These are phyloP conservation scores for Bradypus variegatus DNA, from an alignment of 2,797 vertebrate species.

Conservation along the genomic window DNA sequence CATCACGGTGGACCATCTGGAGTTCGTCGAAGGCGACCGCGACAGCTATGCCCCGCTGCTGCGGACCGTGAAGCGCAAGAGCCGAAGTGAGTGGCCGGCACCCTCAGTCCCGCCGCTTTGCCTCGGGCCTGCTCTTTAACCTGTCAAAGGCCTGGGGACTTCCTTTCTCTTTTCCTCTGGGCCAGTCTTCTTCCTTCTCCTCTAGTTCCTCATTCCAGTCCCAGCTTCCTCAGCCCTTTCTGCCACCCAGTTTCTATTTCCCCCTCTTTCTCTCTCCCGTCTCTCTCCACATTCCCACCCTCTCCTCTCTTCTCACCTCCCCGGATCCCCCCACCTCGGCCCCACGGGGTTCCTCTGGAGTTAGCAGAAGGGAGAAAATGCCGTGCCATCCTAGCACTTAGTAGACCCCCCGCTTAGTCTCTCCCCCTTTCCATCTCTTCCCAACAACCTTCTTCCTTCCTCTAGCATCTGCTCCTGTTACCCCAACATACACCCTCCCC, in stretches of 20 bases:
- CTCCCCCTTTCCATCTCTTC: neutral
- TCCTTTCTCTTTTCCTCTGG: neutral
- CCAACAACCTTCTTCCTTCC: neutral
- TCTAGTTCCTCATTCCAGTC: neutral
- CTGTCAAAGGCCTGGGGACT: neutral
- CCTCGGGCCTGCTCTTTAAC: neutral
- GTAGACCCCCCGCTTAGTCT: neutral
- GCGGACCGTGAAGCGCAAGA: slow-evolving; percentile 75
- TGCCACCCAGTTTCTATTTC: neutral
- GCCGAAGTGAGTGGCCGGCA: slow-evolving; percentile 77
- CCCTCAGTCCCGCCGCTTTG: neutral
- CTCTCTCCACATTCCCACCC: neutral
- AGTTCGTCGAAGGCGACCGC: slow-evolving; percentile 74
- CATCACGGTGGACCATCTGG: slow-evolving; percentile 75
- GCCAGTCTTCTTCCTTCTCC: neutral
- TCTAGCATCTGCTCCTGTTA: neutral
- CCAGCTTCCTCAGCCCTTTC: neutral
- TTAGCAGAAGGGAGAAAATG: neutral
- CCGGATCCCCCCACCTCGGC: neutral
- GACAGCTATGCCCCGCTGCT: slow-evolving; percentile 81
- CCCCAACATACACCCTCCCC: neutral
- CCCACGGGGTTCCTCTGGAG: neutral
- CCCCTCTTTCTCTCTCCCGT: neutral
- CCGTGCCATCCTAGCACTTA: neutral
- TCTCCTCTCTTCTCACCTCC: too few relatives aligned